phyloP scores from a whole-genome alignment of 2,113 vertebrate species.

The Xenotilapia caudafasciata region DNA sequence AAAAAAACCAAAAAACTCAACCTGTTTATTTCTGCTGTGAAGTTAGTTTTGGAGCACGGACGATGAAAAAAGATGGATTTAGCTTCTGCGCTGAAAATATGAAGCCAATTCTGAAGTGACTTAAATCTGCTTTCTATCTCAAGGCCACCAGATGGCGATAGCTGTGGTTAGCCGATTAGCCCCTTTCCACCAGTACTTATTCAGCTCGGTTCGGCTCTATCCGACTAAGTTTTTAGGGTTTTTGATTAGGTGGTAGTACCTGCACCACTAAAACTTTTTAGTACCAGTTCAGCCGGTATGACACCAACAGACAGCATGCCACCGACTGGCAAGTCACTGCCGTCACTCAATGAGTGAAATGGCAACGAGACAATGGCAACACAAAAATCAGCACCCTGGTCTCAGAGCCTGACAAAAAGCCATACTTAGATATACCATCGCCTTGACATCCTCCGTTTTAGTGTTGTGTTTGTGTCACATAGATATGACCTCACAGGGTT shows the following conservation, averaged over 20 bases:
- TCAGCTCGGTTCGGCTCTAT: background rate
- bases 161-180: background rate
- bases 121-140: background rate
- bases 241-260: background rate
- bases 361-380: background rate
- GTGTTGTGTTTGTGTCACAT: background rate
- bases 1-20: background rate
- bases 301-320: background rate
- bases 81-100: background rate
- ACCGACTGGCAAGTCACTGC: background rate
- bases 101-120: background rate
- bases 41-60: background rate
- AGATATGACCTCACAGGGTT: background rate
- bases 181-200: background rate
- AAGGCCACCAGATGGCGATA: background rate
- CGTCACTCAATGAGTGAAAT: background rate
- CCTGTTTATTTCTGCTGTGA: background rate
- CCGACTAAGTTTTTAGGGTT: background rate
- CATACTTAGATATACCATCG: background rate
- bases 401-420: background rate
- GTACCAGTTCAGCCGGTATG: background rate
- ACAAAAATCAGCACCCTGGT: background rate
- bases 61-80: background rate
- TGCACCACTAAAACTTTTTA: rapidly evolving
- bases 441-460: background rate